Conservation (phyloP, 2,113 vertebrate genomes). For the Promerops cafer region DNA sequence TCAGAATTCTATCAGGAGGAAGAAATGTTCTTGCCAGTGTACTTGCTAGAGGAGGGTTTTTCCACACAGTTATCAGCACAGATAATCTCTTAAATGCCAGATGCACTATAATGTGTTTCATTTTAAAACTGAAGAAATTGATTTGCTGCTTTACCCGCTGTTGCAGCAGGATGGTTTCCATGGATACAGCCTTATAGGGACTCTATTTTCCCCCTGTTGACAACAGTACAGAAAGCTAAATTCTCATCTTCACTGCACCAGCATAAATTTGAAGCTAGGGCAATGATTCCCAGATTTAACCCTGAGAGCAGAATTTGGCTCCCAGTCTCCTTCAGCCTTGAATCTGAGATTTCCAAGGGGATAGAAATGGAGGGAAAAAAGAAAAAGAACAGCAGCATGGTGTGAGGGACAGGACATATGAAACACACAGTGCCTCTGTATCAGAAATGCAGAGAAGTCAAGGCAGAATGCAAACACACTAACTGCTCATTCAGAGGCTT, state of each 20-base stretch:
- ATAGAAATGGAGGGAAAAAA: not conserved
- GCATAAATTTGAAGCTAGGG: conserved; percentile 13
- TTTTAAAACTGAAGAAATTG: conserved; percentile 43
- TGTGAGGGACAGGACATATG: not conserved
- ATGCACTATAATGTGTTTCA: not conserved
- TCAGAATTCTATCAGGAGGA: not conserved
- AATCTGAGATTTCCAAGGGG: not conserved
- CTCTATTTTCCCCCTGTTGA: conserved; percentile 28
- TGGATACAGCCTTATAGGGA: conserved; percentile 49
- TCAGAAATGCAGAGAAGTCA: not conserved
- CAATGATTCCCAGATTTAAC: not conserved
- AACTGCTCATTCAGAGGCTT: not conserved
- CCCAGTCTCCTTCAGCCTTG: not conserved
- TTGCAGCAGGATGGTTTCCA: conserved; percentile 59
- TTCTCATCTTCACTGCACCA: conserved; percentile 25
- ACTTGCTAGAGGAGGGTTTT: not conserved
- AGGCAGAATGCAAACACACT: not conserved
- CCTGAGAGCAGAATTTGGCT: not conserved
- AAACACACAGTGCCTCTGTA: not conserved
- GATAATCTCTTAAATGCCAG: conserved; percentile 15
- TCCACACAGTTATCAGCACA: not conserved
- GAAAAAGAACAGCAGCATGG: not conserved
- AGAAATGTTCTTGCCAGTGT: not conserved
- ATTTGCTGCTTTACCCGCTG: conserved; percentile 25
- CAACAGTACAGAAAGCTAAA: conserved; percentile 30